These are phyloP conservation scores for Corydoras maculifer DNA, from an alignment of 2,113 vertebrate species.

Conservation along the genomic window DNA sequence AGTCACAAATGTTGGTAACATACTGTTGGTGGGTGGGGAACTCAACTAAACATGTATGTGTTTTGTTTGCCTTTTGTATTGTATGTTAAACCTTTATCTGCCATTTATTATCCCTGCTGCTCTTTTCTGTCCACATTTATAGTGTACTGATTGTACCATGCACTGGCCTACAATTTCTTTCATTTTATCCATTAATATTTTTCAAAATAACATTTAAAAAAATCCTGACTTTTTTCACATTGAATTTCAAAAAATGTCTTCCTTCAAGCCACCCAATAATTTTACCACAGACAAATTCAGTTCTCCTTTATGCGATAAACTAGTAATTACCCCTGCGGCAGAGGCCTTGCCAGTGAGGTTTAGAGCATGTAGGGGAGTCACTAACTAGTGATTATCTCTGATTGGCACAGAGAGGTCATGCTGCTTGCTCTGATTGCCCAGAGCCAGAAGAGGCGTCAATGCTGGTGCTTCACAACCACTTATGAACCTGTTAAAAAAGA, in stretches of 20 bases:
- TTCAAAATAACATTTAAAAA: not conserved
- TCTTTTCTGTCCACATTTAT: not conserved
- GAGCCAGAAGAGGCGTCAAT: conserved; percentile 20
- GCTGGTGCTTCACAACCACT: conserved; percentile 27
- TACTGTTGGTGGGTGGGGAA: not conserved
- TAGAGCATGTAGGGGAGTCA: conserved; percentile 22
- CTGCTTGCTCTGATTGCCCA: conserved; percentile 39
- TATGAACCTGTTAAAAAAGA: conserved; percentile 21
- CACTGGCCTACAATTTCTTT: not conserved
- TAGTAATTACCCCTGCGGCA: conserved; percentile 36
- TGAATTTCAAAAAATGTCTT: not conserved
- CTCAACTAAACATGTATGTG: not conserved
- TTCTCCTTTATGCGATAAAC: conserved; percentile 35
- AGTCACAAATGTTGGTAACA: not conserved
- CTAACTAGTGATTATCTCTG: conserved; percentile 44
- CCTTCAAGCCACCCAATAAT: conserved; percentile 22
- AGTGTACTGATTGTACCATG: conserved; percentile 6
- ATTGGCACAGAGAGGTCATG: conserved; percentile 44
- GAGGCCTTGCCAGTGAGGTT: conserved; percentile 18
- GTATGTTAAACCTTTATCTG: conserved; percentile 13
- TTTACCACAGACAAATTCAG: conserved; percentile 24
- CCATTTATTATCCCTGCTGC: conserved; percentile 25
- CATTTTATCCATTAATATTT: not conserved
- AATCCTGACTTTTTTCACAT: no score
- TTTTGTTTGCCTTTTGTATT: conserved; percentile 1